Evolutionary conservation across 2,888 invertebrate species (phyloP).

Genomic region (Drosophila recens): DNA sequence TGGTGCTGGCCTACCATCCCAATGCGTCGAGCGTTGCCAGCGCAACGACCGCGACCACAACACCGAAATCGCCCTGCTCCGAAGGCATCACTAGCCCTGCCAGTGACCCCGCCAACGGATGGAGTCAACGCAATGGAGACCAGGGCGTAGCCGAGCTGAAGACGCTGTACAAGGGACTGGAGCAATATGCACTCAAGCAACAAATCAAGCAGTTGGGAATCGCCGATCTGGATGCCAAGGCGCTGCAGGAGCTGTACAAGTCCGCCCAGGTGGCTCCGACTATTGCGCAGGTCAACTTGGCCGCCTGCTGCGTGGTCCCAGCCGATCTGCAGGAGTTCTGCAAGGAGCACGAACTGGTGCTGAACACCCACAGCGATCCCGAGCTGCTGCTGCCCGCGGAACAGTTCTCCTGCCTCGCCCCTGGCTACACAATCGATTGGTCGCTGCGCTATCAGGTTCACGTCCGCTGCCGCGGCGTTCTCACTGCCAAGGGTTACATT

Average conservation of each 20-base stretch:
- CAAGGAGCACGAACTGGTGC: constrained; percentile 94
- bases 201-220: constrained; percentile 92
- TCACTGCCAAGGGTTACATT: constrained; percentile 96
- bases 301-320: constrained; percentile 97
- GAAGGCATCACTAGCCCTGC: constrained; percentile 71
- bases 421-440: constrained; percentile 89
- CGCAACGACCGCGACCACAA: constrained; percentile 62
- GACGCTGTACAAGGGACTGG: constrained; percentile 91
- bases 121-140: constrained; percentile 85
- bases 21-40: constrained; percentile 57
- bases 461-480: constrained; percentile 95
- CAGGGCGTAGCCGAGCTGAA: constrained; percentile 88
- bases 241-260: constrained; percentile 91
- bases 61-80: constrained; percentile 47
- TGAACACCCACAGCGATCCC: constrained; percentile 98
- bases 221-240: constrained; percentile 94
- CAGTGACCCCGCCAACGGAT: constrained; percentile 67
- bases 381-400: constrained; percentile 87
- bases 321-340: constrained; percentile 95
- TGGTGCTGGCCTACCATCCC: constrained; percentile 92
- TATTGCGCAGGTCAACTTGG: constrained; percentile 96
- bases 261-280: constrained; percentile 93
- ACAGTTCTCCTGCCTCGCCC: constrained; percentile 86
- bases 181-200: constrained; percentile 89
- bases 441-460: constrained; percentile 94